Base-by-base conservation (phyloP, 1,140 invertebrate genomes). In the Agrypnia vestita region DNA sequence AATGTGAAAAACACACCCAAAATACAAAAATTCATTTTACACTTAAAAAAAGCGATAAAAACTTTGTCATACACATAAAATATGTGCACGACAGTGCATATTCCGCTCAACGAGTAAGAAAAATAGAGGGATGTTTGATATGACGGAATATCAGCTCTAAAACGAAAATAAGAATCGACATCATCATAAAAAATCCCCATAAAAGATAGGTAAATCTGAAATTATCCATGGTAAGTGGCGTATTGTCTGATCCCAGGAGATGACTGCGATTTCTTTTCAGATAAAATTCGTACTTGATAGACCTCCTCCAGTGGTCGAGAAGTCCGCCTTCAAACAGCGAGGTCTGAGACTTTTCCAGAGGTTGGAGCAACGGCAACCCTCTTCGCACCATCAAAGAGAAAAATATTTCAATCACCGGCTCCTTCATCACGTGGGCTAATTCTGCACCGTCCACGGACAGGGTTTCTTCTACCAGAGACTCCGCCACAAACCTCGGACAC, bases 371-470 rank as follows among this genome's bases (percentile, higher is more conserved):
- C 3, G 80, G 80, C n/a, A 49, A 79, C 13, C 69, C 53, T n/a
- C 35, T 67, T 3, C 56, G 76, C 7, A 82, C 69, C 15, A 69
- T 8, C 53, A 79, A 72, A 21, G 80, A 77, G 51, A 19, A 64
- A 59, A 76, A 79, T 21, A 71, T 19, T n/a, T 17, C 51, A 51
- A 43, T 56, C 6, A 82, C 73, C 12, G 67, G 47, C 15, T 82
- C 61, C 25, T 82, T 76, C 61, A 82, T 59, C 19, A 75, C 51
- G 25, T 82, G 73, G 9, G 79, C 12, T 15, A 82, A 17, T 35
- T 79, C 61, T 49, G 17, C 43, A 3, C 80, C 80, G 35, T 79
- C 77, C 49, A 46, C 12, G 0, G 71, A 49, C 25, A 78, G 69
- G 19, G 35, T 69, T 8, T 69, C 13, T n/a, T 61, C 62, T 10